Base-by-base conservation (phyloP, 2,888 invertebrate genomes). In the Slavum lentiscoides region DNA sequence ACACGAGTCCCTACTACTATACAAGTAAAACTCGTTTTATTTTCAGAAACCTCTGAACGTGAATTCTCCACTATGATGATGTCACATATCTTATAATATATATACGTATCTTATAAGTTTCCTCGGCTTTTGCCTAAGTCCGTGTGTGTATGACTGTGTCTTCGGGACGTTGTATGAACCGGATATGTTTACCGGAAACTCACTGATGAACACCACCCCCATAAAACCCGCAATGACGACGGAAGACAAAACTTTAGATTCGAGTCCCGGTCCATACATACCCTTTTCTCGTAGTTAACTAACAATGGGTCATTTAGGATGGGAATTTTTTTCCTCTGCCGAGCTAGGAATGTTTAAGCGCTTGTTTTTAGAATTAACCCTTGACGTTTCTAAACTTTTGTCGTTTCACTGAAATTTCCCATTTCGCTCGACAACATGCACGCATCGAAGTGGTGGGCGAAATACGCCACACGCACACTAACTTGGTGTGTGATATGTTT, bases 331-430 rank as follows among this genome's bases (percentile, higher is more conserved):
- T 43, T 15, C 6, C 30, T 13, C 19, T 0, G 21, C 11, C 17
- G 39, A 58, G 55, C 37, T 30, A 30, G 43, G 9, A 66, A 74
- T 58, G 74, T 67, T 74, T 58, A 58, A 58, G 66, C 21, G 66
- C 66, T 74, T 66, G 75, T 67, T 75, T 75, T 67, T 30, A 67
- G 67, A 58, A 68, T 75, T 59, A 75, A 43, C 67, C 58, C 67
- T 59, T 30, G 75, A 67, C 75, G 75, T 75, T 75, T 2, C 43
- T 15, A 68, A 75, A 75, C 75, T 75, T 75, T 75, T 75, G 67
- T n/a, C 23, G 58, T 67, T 59, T 68, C 75, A 68, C 67, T 59
- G 7, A 75, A 67, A 75, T 75, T 67, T 58, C 74, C 53, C 74
- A 23, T 74, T 58, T 66, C 39, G 30, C 67, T 58, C 67, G 43